A percentile compares a stretch with the other conserved stretches of the same genome.
phyloP scores from a whole-genome alignment of 2,797 vertebrate genomes.

The Nannoperca australis region DNA sequence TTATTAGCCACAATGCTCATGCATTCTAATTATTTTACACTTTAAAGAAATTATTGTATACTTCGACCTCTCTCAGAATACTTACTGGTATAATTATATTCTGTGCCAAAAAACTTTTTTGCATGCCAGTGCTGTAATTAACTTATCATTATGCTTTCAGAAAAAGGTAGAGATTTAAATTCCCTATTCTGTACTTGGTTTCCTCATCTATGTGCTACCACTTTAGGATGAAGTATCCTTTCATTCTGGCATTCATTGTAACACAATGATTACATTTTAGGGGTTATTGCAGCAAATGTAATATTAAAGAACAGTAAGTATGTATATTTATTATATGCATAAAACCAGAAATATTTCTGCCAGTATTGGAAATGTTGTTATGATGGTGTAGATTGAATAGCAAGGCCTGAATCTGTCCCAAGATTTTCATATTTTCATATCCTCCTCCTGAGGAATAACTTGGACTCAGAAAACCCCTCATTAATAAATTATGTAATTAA shows the following conservation, averaged over 20 bases:
- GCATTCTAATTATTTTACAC: constrained; percentile 10
- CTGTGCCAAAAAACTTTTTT: background rate
- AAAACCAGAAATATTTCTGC: background rate
- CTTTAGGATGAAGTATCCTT: background rate
- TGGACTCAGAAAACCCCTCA: background rate
- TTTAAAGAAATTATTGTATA: too few species aligned
- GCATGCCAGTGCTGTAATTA: constrained; percentile 10
- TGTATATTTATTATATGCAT: background rate
- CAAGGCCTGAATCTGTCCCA: background rate
- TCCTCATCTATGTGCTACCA: background rate
- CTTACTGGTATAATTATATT: background rate
- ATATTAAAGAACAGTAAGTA: background rate
- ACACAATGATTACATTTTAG: background rate
- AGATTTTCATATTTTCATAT: background rate
- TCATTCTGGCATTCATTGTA: background rate
- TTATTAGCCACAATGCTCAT: background rate
- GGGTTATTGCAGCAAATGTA: background rate
- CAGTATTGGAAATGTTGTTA: background rate
- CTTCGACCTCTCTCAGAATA: background rate
- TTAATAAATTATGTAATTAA: background rate
- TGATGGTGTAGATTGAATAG: background rate
- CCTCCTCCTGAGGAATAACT: background rate
- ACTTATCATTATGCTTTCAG: background rate
- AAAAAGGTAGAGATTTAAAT: background rate
- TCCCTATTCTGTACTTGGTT: constrained; percentile 4